A percentile compares a stretch with the other conserved stretches of the same genome.
These are phyloP conservation scores for Sphecodes monilicornis DNA, from an alignment of 2,888 invertebrate genomes.

Conservation along the genomic window DNA sequence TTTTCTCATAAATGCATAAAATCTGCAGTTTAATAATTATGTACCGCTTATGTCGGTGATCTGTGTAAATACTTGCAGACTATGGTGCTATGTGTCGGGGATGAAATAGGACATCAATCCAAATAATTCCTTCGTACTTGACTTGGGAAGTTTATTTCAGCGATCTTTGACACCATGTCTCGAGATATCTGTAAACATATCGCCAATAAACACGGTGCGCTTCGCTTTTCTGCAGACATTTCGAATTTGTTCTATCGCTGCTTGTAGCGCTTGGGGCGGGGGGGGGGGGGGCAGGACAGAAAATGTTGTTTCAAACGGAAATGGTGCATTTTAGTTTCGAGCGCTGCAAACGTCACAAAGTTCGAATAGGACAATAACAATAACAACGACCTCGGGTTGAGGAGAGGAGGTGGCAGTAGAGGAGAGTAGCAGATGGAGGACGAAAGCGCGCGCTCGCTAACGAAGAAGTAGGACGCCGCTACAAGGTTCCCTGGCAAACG, in stretches of 20 bases:
- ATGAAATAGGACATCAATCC: neutral
- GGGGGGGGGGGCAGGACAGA: neutral
- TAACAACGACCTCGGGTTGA: constrained; percentile 29
- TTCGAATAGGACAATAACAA: constrained; percentile 40
- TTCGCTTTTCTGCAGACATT: neutral
- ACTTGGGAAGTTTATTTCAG: neutral
- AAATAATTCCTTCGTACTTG: neutral
- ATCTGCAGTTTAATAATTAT: too few species aligned
- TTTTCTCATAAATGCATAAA: too few species aligned
- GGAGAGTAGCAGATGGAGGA: constrained; percentile 55
- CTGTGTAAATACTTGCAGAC: neutral
- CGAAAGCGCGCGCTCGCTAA: constrained; percentile 56
- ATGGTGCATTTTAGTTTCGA: constrained; percentile 9
- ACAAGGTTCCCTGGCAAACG: constrained; percentile 70
- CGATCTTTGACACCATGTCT: neutral
- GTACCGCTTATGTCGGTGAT: neutral
- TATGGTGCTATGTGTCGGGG: neutral
- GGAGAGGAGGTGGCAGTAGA: constrained; percentile 27
- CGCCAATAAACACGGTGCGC: neutral
- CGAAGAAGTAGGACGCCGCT: constrained; percentile 73
- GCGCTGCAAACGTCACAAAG: constrained; percentile 11
- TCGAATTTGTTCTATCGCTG: neutral
- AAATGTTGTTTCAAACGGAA: neutral
- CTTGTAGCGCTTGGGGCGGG: neutral
- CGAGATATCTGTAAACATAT: neutral